These are phyloP conservation scores for Dysmachus trigonus DNA, from an alignment of 2,888 invertebrate genomes.

Conservation along the genomic window DNA sequence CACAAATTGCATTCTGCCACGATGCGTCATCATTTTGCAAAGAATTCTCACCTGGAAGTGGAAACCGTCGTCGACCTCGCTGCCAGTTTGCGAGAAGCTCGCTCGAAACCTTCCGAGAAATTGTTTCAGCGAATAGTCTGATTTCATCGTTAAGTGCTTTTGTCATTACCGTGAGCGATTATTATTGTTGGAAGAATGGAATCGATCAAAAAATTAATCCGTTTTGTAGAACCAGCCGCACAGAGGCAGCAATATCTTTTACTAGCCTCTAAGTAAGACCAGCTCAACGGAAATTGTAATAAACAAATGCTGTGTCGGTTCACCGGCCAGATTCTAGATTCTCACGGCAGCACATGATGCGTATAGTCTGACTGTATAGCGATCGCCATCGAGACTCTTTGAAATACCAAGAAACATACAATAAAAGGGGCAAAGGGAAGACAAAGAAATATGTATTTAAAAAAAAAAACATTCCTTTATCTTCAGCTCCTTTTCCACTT, in stretches of 20 bases:
- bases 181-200: not conserved
- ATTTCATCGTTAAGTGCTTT: not conserved
- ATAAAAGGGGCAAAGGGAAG: not conserved
- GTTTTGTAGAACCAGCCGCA: not conserved
- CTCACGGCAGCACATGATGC: constrained; percentile 28
- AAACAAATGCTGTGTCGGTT: not conserved
- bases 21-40: constrained; percentile 1
- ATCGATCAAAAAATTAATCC: not conserved
- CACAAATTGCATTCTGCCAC: not conserved
- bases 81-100: not conserved
- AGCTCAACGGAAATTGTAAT: not conserved
- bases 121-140: not conserved
- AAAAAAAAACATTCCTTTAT: constrained; percentile 6
- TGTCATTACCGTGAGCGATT: not conserved
- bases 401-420: constrained; percentile 21
- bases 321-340: constrained; percentile 10
- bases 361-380: not conserved
- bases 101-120: not conserved
- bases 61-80: not conserved
- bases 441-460: constrained; percentile 16
- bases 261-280: not conserved
- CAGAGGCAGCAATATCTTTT: not conserved
- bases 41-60: constrained; percentile 26
- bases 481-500: constrained; percentile 30
- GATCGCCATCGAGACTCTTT: not conserved